Evolutionary conservation across 2,888 invertebrate genomes (phyloP).

Genomic region (Minunthozetes semirufus): DNA sequence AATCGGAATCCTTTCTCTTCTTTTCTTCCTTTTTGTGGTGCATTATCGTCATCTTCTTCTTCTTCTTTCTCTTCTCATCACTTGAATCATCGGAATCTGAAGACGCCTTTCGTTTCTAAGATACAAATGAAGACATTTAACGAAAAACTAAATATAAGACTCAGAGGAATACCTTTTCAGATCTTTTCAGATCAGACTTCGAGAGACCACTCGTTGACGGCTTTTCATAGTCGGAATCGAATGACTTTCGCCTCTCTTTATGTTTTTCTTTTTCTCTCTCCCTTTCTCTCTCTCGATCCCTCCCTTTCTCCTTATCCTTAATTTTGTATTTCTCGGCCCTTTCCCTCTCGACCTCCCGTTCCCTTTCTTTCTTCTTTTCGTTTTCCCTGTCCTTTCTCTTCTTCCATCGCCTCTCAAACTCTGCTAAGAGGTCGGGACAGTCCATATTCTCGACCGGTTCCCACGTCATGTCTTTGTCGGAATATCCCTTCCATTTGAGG

Average conservation of each 20-base stretch:
- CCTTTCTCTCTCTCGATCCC: no score
- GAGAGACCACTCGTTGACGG: neutral
- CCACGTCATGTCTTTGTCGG: neutral
- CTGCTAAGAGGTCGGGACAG: neutral
- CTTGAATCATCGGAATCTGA: constrained; percentile 3
- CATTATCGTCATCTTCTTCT: neutral
- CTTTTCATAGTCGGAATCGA: neutral
- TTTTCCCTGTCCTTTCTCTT: no score
- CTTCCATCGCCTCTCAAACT: neutral
- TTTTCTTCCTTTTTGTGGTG: no score
- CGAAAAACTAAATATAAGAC: neutral
- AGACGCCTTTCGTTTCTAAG: neutral
- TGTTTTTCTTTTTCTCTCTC: no score
- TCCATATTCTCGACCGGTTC: neutral
- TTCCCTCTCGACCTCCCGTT: neutral
- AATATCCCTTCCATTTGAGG: constrained; percentile 10
- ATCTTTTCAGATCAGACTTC: neutral
- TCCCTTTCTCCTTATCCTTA: neutral
- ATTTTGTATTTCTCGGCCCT: neutral
- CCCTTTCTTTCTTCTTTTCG: neutral
- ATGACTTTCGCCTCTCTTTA: neutral
- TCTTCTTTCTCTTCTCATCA: neutral
- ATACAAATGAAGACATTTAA: neutral
- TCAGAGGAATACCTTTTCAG: neutral
- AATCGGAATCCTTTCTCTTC: no score